Conservation (phyloP, 1,140 invertebrate species). For the Delia radicum region DNA sequence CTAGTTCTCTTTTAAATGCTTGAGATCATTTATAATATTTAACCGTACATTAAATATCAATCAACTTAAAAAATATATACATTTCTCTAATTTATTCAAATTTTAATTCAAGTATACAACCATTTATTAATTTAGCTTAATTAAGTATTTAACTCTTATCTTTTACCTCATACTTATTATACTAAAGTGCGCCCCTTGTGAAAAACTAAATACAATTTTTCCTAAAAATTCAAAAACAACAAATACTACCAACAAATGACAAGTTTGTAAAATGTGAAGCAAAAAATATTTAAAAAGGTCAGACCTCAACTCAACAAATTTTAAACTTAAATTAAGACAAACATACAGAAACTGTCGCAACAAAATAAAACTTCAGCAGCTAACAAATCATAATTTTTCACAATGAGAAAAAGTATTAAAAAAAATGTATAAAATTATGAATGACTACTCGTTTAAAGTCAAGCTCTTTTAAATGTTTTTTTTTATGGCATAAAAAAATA, state of each 20-base stretch:
- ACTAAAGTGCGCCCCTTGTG: too few species aligned
- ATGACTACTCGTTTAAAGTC: not conserved
- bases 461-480: not conserved
- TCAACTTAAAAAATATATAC: too few species aligned
- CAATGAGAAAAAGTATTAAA: too few species aligned
- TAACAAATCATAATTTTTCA: conserved; percentile 21
- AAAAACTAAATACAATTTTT: too few species aligned
- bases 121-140: not conserved
- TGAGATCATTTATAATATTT: too few species aligned
- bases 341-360: not conserved
- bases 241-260: not conserved
- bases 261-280: not conserved
- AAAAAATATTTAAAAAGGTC: not conserved
- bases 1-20: too few species aligned
- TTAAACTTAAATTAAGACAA: not conserved
- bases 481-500: not conserved
- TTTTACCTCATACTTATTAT: not conserved
- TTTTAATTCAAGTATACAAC: too few species aligned
- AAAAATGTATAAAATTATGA: conserved; percentile 14
- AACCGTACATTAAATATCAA: too few species aligned
- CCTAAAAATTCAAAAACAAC: not conserved
- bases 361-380: not conserved
- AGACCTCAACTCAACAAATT: not conserved
- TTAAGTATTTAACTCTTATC: conserved; percentile 1
- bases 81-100: too few species aligned